phyloP scores from a whole-genome alignment of 1,140 invertebrate species.

The Drosophila obscura region DNA sequence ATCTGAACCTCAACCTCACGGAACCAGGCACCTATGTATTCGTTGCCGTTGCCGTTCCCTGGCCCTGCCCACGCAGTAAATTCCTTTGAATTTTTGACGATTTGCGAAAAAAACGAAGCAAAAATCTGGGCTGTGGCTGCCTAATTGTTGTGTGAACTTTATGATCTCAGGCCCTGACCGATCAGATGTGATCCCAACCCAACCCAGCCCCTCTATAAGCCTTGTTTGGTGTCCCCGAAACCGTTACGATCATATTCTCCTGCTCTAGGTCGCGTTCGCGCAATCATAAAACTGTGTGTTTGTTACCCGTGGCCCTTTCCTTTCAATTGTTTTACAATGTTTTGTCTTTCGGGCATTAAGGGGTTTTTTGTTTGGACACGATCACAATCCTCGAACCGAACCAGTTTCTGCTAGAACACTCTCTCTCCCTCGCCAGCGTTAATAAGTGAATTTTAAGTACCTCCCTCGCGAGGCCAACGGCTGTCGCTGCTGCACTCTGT shows the following conservation, averaged over 20 bases:
- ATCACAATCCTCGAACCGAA: conserved; percentile 22
- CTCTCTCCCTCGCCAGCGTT: conserved; percentile 29
- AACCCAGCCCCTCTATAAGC: conserved; percentile 23
- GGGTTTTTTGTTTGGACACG: conserved; percentile 75
- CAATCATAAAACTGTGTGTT: conserved; percentile 59
- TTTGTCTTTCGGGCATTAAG: conserved; percentile 71
- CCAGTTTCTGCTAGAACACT: conserved; percentile 35
- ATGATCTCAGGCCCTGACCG: conserved; percentile 32
- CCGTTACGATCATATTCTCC: conserved; percentile 16
- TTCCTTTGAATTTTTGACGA: conserved; percentile 64
- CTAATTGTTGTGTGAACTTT: conserved; percentile 76
- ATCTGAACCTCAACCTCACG: conserved; percentile 1
- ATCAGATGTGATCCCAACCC: conserved; percentile 34
- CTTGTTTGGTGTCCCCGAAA: conserved; percentile 66
- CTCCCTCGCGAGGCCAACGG: conserved; percentile 46
- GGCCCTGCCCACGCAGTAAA: conserved; percentile 40
- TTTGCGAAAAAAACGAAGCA: conserved; percentile 60
- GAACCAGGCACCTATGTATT: conserved; percentile 37
- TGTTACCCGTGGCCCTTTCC: conserved; percentile 35
- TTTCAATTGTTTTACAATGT: conserved; percentile 74
- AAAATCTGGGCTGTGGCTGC: conserved; percentile 66
- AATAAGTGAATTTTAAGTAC: conserved; percentile 73
- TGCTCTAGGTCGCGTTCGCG: conserved; percentile 46
- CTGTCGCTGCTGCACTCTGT: not conserved
- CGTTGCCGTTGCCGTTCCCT: conserved; percentile 16